phyloP scores from a whole-genome alignment of 2,888 invertebrate genomes.

The Nineta flava region DNA sequence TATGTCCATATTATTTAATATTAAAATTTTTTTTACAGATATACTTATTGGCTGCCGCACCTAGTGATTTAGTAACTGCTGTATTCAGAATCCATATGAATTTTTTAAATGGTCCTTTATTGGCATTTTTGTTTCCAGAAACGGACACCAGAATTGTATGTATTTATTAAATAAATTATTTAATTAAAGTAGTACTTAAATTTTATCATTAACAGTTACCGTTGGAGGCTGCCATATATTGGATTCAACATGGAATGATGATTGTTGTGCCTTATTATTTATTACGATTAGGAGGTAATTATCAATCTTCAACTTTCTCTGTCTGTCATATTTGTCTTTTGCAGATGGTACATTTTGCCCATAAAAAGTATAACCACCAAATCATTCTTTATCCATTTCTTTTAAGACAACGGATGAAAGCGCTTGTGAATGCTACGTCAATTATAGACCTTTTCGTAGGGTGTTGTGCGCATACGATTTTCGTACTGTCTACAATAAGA shows the following conservation, averaged over 20 bases:
- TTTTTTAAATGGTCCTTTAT: constrained; percentile 81
- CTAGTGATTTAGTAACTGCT: constrained; percentile 63
- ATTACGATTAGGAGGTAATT: constrained; percentile 66
- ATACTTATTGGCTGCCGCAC: constrained; percentile 73
- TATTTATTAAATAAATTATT: constrained; percentile 11
- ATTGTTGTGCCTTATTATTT: constrained; percentile 88
- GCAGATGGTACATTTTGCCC: background rate
- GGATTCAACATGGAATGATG: constrained; percentile 92
- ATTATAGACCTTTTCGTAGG: no score
- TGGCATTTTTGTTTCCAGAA: constrained; percentile 89
- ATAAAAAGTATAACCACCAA: no score
- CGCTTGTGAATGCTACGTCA: no score
- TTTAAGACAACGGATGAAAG: no score
- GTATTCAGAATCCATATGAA: constrained; percentile 85
- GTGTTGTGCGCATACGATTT: no score
- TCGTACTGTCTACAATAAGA: no score
- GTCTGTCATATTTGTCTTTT: background rate
- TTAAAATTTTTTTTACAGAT: constrained; percentile 43
- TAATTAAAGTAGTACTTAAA: constrained; percentile 7
- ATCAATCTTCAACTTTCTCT: background rate
- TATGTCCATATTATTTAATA: no score
- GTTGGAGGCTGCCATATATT: constrained; percentile 84
- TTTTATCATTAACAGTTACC: constrained; percentile 48
- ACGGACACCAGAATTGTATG: constrained; percentile 80
- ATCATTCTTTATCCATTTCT: no score